These are phyloP conservation scores for Agrypnia vestita DNA, from an alignment of 1,140 invertebrate genomes.

Conservation along the genomic window DNA sequence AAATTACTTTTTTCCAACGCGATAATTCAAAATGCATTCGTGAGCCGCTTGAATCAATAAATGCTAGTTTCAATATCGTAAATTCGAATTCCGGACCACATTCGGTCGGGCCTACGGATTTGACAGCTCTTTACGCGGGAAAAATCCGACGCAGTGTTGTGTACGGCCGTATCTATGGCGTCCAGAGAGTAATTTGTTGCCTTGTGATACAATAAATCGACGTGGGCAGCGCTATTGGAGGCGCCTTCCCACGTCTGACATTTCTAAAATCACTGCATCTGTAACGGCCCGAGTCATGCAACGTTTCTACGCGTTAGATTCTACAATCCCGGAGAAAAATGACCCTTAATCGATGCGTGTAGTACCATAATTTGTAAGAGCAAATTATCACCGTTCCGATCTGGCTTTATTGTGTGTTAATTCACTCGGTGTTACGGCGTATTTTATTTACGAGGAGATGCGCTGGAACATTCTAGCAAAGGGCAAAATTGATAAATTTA, in stretches of 20 bases:
- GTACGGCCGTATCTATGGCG: not conserved
- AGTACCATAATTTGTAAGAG: constrained; percentile 4
- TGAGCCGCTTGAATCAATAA: too few species aligned
- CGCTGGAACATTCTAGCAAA: too few species aligned
- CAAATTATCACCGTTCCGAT: not conserved
- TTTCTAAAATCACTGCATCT: constrained; percentile 12
- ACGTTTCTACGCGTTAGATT: constrained; percentile 13
- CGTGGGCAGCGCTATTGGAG: constrained; percentile 13
- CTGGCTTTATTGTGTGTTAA: constrained; percentile 15
- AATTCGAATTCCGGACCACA: too few species aligned
- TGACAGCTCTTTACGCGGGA: constrained; percentile 14
- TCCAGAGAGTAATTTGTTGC: constrained; percentile 10
- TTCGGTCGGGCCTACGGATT: not conserved
- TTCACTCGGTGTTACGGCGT: not conserved
- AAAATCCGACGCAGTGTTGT: not conserved
- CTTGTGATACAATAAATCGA: not conserved
- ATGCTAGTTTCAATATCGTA: too few species aligned
- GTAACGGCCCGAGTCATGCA: not conserved
- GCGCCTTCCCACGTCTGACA: constrained; percentile 5
- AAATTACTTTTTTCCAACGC: too few species aligned
- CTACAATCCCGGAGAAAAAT: not conserved
- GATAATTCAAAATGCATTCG: too few species aligned
- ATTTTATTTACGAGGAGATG: not conserved
- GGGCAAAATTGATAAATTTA: too few species aligned
- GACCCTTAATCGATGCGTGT: constrained; percentile 11